These are phyloP conservation scores for Sorex araneus DNA, from an alignment of 2,113 vertebrate species.

Conservation along the genomic window DNA sequence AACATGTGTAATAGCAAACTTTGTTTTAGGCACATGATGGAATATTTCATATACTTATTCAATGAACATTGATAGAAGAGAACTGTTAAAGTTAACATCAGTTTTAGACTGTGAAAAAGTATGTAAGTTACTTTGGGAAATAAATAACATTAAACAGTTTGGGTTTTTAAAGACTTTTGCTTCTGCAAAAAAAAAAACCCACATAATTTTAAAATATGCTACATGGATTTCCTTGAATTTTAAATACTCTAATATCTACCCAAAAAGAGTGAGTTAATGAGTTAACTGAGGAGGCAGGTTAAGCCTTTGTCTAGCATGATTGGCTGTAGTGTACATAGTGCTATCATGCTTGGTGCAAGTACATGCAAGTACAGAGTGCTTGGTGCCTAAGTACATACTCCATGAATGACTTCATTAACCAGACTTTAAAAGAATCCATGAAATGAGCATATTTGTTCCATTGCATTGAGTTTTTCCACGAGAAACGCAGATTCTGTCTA, in stretches of 20 bases:
- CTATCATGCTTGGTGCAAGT: too few species aligned
- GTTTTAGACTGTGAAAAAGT: neutral
- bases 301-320: neutral
- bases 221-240: neutral
- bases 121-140: neutral
- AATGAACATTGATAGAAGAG: neutral
- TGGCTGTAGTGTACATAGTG: neutral
- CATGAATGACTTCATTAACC: neutral
- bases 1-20: too few species aligned
- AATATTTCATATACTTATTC: neutral
- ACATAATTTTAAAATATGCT: neutral
- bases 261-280: neutral
- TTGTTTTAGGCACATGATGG: too few species aligned
- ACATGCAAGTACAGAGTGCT: too few species aligned
- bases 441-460: neutral
- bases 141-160: constrained; percentile 15
- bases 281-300: neutral
- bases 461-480: neutral
- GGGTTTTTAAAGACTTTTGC: neutral
- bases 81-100: neutral
- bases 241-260: neutral
- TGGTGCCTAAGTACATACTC: rapidly evolving
- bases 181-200: too few species aligned
- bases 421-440: neutral
- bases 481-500: neutral